Percentiles rank a stretch among this genome's conserved stretches.
These are phyloP conservation scores for Netelia inedita DNA, from an alignment of 2,888 invertebrate species.

Conservation along the genomic window DNA sequence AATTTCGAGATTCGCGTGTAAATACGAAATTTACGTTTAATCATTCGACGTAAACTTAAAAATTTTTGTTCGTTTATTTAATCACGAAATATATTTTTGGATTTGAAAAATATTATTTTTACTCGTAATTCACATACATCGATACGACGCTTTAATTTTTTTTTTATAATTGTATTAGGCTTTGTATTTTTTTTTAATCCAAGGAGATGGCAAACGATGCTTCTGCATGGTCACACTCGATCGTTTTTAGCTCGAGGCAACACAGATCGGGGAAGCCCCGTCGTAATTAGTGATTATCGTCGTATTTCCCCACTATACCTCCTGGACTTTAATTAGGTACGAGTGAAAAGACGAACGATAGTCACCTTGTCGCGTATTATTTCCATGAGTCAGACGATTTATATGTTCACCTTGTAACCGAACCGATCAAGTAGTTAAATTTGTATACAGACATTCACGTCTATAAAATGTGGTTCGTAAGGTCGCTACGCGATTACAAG, in stretches of 20 bases:
- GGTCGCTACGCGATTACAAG: slow-evolving; percentile 54
- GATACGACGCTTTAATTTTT: too few species aligned
- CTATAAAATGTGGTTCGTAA: slow-evolving; percentile 57
- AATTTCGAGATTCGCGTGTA: too few species aligned
- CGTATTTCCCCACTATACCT: neutral
- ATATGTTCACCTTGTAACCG: slow-evolving; percentile 7
- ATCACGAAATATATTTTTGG: too few species aligned
- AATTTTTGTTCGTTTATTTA: neutral
- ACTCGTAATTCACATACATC: too few species aligned
- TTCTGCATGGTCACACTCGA: neutral
- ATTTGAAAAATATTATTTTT: too few species aligned
- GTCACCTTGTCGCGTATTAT: slow-evolving; percentile 31
- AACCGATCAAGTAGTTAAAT: slow-evolving; percentile 62
- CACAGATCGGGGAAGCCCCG: neutral
- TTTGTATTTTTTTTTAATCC: too few species aligned
- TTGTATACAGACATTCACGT: slow-evolving; percentile 39
- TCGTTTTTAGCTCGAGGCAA: neutral
- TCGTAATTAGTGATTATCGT: neutral
- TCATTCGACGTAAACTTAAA: neutral
- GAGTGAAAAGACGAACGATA: neutral
- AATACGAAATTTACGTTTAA: neutral
- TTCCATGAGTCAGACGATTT: slow-evolving; percentile 4
- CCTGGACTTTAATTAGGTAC: neutral
- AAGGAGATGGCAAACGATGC: neutral
- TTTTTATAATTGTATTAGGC: too few species aligned